phyloP scores from a whole-genome alignment of 2,113 vertebrate genomes.

The Drymodes brunneopygia region DNA sequence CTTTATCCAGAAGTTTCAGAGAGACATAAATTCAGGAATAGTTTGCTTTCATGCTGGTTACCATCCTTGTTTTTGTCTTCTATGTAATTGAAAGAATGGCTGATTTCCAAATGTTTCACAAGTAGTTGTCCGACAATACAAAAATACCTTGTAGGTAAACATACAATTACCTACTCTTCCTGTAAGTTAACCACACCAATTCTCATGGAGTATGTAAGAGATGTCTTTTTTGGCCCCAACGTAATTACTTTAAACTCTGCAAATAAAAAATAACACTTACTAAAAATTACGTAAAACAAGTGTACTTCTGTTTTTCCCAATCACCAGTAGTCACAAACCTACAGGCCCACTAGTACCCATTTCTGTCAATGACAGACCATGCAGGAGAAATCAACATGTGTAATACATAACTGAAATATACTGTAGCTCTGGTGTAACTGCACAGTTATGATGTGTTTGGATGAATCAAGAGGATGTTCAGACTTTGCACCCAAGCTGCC shows the following conservation, averaged over 20 bases:
- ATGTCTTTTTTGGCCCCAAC: fast-evolving
- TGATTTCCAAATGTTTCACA: not conserved
- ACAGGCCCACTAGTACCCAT: not conserved
- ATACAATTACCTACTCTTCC: not conserved
- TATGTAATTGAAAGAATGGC: not conserved
- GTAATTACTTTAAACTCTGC: not conserved
- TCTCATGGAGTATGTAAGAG: not conserved
- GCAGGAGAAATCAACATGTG: not conserved
- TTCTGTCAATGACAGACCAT: not conserved
- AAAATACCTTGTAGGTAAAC: not conserved
- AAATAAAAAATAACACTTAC: not conserved
- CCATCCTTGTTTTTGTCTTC: not conserved
- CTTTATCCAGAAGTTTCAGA: not conserved
- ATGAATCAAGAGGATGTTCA: not conserved
- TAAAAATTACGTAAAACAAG: not conserved
- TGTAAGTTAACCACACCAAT: not conserved
- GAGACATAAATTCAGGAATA: not conserved
- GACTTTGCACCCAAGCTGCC: not conserved
- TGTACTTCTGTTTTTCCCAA: not conserved
- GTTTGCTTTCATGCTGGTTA: not conserved
- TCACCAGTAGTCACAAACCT: not conserved
- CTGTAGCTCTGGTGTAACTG: not conserved
- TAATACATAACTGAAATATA: not conserved
- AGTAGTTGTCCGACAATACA: fast-evolving
- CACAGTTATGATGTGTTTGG: fast-evolving